Conservation (phyloP, 1,140 invertebrate species). For the Cylas formicarius region DNA sequence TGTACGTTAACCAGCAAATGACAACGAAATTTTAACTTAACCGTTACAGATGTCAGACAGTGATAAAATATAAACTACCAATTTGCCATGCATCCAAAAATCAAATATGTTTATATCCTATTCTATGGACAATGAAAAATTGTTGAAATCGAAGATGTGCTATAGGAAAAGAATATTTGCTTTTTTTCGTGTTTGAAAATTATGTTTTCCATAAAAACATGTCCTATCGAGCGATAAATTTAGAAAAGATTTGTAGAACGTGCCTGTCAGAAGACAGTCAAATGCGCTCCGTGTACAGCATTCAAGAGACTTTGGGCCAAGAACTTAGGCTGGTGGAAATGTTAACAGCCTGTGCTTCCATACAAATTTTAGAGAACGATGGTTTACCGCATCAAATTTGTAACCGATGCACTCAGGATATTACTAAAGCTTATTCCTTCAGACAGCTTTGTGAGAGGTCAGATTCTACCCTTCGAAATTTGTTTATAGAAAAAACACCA, state of each 20-base stretch:
- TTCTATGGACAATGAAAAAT: too few relatives aligned
- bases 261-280: constrained; percentile 28
- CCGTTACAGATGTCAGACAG: too few relatives aligned
- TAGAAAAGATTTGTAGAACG: constrained; percentile 34
- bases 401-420: constrained; percentile 39
- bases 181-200: too few relatives aligned
- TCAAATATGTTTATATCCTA: too few relatives aligned
- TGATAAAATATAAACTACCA: too few relatives aligned
- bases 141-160: too few relatives aligned
- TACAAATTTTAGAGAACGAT: constrained; percentile 38
- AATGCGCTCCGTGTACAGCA: constrained; percentile 27
- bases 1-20: too few relatives aligned
- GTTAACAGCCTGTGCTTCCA: constrained; percentile 24
- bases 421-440: constrained; percentile 41
- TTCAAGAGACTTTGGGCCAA: constrained; percentile 25
- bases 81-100: background rate
- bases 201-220: constrained; percentile 14
- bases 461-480: constrained; percentile 35
- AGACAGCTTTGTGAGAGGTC: constrained; percentile 41
- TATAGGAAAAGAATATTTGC: too few relatives aligned
- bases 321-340: constrained; percentile 27
- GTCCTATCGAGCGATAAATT: constrained; percentile 24
- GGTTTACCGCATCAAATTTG: constrained; percentile 42
- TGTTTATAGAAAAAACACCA: constrained; percentile 18
- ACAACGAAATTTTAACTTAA: too few relatives aligned